Evolutionary conservation across 2,113 vertebrate genomes (phyloP).

Genomic region (Chlamydotis undulata): DNA sequence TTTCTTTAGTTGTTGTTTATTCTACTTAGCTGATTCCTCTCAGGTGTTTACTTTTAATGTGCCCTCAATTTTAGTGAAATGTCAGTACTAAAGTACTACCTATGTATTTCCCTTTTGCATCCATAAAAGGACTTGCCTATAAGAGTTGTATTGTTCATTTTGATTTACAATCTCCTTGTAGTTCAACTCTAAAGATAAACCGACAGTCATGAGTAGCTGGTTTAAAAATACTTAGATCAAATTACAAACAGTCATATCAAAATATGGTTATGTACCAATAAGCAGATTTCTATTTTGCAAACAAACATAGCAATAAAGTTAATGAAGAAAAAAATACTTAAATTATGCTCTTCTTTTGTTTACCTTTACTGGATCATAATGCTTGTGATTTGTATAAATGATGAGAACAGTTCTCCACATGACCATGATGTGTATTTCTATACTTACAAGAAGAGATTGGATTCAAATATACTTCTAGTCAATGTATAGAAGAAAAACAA

Average conservation of each 20-base stretch:
- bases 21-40: background rate
- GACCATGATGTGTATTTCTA: background rate
- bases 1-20: background rate
- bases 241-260: background rate
- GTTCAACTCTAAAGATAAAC: background rate
- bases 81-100: background rate
- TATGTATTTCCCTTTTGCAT: background rate
- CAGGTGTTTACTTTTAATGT: background rate
- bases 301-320: background rate
- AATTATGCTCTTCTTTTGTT: background rate
- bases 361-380: background rate
- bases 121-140: background rate
- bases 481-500: background rate
- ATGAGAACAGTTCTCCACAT: background rate
- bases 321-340: background rate
- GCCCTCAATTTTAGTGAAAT: background rate
- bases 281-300: background rate
- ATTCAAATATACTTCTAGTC: background rate
- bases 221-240: background rate
- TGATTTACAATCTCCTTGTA: background rate
- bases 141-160: background rate
- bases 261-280: background rate
- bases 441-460: background rate
- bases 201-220: background rate
- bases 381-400: background rate